phyloP scores from a whole-genome alignment of 2,113 vertebrate species.

The Leucosticte australis region DNA sequence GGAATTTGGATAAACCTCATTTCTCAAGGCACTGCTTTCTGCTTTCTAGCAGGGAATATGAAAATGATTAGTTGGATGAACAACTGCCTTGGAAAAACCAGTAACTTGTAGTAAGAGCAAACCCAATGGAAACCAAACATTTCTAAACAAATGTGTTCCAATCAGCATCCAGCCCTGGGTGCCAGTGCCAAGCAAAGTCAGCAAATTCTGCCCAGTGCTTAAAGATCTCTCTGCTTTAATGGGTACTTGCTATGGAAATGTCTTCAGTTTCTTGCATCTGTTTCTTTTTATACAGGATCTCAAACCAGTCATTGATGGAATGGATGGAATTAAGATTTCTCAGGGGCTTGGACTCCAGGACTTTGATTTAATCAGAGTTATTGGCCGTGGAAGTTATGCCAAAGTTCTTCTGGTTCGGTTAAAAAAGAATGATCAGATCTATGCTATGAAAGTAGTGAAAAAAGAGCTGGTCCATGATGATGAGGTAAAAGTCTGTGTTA shows the following conservation, averaged over 20 bases:
- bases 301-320: slow-evolving; percentile 91
- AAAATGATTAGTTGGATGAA: neutral
- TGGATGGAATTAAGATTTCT: slow-evolving; percentile 93
- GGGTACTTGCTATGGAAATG: neutral
- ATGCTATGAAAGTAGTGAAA: slow-evolving; percentile 99
- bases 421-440: slow-evolving; percentile 93
- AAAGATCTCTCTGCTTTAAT: neutral
- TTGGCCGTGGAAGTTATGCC: slow-evolving; percentile 95
- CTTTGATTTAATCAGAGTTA: slow-evolving; percentile 95
- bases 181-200: neutral
- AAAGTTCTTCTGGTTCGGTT: slow-evolving; percentile 96
- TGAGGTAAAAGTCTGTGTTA: slow-evolving; percentile 79
- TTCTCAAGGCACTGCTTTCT: neutral
- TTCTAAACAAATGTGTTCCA: neutral
- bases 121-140: neutral
- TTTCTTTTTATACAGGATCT: slow-evolving; percentile 78
- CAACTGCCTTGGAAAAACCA: neutral
- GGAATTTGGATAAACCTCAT: neutral
- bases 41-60: neutral
- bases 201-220: neutral
- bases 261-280: neutral
- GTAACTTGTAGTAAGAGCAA: neutral
- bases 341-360: slow-evolving; percentile 90
- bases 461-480: slow-evolving; percentile 98
- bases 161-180: neutral